Evolutionary conservation across 1,140 invertebrate species (phyloP).

Genomic region (Conus betulinus): DNA sequence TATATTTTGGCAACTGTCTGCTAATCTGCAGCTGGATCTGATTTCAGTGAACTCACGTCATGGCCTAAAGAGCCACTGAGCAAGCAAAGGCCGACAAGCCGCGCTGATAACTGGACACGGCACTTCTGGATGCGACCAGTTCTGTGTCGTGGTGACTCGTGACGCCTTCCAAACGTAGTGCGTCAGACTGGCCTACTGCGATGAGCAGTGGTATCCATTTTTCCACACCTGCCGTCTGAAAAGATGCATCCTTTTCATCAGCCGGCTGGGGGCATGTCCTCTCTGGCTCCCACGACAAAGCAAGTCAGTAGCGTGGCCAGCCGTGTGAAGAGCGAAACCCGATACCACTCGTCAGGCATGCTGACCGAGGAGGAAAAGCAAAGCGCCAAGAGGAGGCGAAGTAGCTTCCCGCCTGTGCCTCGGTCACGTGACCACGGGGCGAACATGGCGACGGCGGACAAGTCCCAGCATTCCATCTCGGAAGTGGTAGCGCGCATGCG

Average conservation of each 20-base stretch:
- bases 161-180: too few species aligned
- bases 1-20: too few species aligned
- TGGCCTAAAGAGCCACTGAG: too few species aligned
- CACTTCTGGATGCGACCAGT: too few species aligned
- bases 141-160: too few species aligned
- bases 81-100: too few species aligned
- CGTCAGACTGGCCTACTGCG: not conserved
- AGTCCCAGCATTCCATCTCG: conserved; percentile 12
- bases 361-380: not conserved
- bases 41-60: too few species aligned
- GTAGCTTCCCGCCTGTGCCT: not conserved
- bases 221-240: not conserved
- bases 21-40: too few species aligned
- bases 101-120: too few species aligned
- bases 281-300: not conserved
- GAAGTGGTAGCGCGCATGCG: conserved; percentile 34
- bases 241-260: not conserved
- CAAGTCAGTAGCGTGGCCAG: too few species aligned
- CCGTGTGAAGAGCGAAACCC: not conserved
- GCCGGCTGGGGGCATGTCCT: not conserved
- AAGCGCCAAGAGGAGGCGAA: not conserved
- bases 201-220: not conserved
- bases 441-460: not conserved
- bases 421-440: not conserved
- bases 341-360: not conserved